A percentile compares a stretch with the other conserved stretches of the same genome.
phyloP scores from a whole-genome alignment of 1,140 invertebrate genomes.

The Cardiocondyla obscurior region DNA sequence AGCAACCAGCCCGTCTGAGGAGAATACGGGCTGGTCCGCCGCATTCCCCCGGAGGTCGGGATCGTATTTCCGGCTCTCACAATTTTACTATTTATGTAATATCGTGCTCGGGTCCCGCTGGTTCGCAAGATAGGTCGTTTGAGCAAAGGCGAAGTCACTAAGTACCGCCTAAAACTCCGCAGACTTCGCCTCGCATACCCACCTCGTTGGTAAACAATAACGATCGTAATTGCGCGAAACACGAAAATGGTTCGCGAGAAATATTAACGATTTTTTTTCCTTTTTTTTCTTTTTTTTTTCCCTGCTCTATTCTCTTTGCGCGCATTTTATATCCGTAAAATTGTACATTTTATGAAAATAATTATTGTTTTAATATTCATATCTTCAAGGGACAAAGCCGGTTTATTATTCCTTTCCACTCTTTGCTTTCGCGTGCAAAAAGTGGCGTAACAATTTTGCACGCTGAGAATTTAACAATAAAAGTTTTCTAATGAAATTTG shows the following conservation, averaged over 20 bases:
- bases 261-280: neutral
- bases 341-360: neutral
- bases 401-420: neutral
- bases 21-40: neutral
- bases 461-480: neutral
- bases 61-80: slow-evolving; percentile 55
- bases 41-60: slow-evolving; percentile 28
- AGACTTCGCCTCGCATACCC: neutral
- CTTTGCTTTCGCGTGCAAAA: neutral
- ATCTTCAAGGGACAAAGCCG: neutral
- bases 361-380: neutral
- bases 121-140: slow-evolving; percentile 23
- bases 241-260: neutral
- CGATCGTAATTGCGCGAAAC: neutral
- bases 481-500: neutral
- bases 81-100: slow-evolving; percentile 55
- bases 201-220: neutral
- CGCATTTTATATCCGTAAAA: neutral
- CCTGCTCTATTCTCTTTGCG: neutral
- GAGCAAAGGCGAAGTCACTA: slow-evolving; percentile 20
- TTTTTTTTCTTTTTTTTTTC: too few relatives aligned
- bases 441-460: neutral
- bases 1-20: slow-evolving; percentile 7
- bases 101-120: slow-evolving; percentile 11
- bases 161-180: slow-evolving; percentile 23